These are phyloP conservation scores for Gallinago stenura DNA, from an alignment of 2,797 vertebrate species.

Conservation along the genomic window DNA sequence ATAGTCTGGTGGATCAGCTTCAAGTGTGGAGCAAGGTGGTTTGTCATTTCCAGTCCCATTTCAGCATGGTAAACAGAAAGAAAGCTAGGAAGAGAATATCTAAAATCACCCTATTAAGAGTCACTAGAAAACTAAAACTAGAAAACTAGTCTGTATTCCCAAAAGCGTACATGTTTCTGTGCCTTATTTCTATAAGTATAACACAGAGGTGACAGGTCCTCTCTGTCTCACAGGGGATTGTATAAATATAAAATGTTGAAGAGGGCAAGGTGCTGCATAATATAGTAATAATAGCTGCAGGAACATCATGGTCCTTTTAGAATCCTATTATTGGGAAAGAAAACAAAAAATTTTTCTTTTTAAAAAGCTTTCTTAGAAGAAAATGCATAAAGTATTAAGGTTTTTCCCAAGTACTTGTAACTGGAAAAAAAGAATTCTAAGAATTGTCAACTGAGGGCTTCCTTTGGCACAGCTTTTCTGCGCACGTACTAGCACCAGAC, in stretches of 20 bases:
- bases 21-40: neutral
- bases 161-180: neutral
- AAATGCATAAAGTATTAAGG: neutral
- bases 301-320: neutral
- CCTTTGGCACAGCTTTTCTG: neutral
- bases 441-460: neutral
- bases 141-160: neutral
- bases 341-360: neutral
- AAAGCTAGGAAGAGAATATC: neutral
- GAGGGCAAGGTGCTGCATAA: neutral
- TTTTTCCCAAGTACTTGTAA: neutral
- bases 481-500: neutral
- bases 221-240: neutral
- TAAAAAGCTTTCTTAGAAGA: neutral
- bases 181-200: neutral
- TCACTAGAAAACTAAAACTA: neutral
- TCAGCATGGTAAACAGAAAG: neutral
- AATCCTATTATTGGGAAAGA: neutral
- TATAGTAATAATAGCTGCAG: neutral
- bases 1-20: neutral
- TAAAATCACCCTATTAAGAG: neutral
- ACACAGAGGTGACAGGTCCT: neutral
- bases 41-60: neutral
- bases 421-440: neutral
- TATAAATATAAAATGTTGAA: neutral